Percentiles rank a stretch among this genome's conserved stretches.
Conservation (phyloP, 2,113 vertebrate species). For the Ailuropoda melanoleuca region DNA sequence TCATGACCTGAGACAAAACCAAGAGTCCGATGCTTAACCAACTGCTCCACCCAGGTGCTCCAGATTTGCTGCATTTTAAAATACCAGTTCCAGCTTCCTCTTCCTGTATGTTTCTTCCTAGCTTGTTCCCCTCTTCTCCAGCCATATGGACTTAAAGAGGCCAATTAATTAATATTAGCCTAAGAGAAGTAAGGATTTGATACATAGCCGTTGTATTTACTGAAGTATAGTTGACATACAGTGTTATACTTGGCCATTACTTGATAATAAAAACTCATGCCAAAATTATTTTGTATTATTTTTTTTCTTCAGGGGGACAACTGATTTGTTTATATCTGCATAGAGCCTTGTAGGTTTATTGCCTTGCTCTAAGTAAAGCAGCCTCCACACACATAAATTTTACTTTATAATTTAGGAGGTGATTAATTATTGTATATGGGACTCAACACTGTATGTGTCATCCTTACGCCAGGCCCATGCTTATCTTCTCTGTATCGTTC, state of each 20-base stretch:
- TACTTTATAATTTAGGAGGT: conserved; percentile 17
- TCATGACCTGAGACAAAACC: background rate
- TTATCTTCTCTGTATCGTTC: background rate
- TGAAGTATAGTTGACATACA: background rate
- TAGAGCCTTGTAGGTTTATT: background rate
- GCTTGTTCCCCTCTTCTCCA: background rate
- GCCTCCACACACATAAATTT: background rate
- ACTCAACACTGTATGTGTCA: background rate
- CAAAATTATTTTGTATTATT: background rate
- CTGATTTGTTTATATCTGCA: conserved; percentile 20
- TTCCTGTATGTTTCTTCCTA: conserved; percentile 27
- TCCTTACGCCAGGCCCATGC: background rate
- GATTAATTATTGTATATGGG: background rate
- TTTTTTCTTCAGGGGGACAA: background rate
- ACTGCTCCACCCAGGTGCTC: background rate
- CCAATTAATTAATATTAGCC: background rate
- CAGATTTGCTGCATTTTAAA: background rate
- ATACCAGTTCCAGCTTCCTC: background rate
- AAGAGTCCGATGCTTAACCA: background rate
- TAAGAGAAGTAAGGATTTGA: background rate
- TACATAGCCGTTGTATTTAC: background rate
- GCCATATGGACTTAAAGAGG: background rate
- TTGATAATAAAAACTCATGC: background rate
- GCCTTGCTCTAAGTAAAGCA: background rate
- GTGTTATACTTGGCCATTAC: background rate